These are phyloP conservation scores for Semnornis frantzii DNA, from an alignment of 2,113 vertebrate species.

Conservation along the genomic window DNA sequence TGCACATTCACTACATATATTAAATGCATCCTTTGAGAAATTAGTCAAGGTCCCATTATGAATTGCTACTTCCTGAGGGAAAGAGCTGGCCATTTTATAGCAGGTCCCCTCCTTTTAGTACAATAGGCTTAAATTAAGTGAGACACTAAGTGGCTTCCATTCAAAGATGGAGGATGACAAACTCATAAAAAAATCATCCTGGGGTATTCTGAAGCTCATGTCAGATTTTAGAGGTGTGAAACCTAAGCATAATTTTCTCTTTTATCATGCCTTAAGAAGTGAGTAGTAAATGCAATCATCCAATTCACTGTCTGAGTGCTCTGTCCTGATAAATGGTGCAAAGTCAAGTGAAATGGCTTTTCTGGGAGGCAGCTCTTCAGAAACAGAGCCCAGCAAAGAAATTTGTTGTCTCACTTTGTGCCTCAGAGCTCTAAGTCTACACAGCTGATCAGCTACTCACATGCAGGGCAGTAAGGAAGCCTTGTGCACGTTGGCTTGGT, in stretches of 20 bases:
- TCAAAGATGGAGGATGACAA: background rate
- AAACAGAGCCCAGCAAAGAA: background rate
- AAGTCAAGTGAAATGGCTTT: constrained; percentile 16
- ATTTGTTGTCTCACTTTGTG: background rate
- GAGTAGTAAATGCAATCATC: background rate
- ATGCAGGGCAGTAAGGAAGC: background rate
- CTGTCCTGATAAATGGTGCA: background rate
- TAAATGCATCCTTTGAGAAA: constrained; percentile 36
- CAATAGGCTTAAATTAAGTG: background rate
- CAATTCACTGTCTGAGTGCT: background rate
- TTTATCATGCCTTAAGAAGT: constrained; percentile 34
- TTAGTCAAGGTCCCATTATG: background rate
- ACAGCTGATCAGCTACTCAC: background rate
- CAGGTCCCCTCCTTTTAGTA: background rate
- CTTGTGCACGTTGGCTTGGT: background rate
- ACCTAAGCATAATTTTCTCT: background rate
- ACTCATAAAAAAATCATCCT: background rate
- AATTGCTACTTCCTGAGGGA: background rate
- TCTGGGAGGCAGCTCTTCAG: background rate
- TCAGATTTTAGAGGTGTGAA: constrained; percentile 5
- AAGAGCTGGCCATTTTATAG: background rate
- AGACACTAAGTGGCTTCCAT: constrained; percentile 1
- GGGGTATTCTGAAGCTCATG: background rate
- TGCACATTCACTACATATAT: background rate
- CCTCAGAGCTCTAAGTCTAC: background rate